Conservation (phyloP, 2,797 vertebrate genomes). For the Gouania willdenowi region DNA sequence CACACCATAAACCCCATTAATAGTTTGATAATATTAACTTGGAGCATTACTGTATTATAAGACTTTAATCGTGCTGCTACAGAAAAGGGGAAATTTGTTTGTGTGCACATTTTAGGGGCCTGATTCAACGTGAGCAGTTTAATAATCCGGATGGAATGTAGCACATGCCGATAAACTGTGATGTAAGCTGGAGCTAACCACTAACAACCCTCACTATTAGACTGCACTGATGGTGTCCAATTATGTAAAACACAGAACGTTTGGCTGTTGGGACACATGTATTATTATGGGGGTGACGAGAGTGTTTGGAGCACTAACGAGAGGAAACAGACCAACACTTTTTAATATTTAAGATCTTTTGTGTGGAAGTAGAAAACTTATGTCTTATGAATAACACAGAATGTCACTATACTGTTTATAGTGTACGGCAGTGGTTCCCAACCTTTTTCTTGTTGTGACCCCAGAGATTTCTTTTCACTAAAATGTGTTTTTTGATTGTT, state of each 20-base stretch:
- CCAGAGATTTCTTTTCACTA: too few relatives aligned
- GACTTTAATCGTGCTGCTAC: constrained; percentile 9
- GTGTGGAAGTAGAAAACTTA: background rate
- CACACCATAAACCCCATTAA: too few relatives aligned
- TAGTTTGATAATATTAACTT: too few relatives aligned
- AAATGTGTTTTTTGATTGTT: too few relatives aligned
- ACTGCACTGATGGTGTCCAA: constrained; percentile 20
- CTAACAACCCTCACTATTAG: constrained; percentile 9
- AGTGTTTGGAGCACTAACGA: constrained; percentile 3
- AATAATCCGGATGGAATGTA: constrained; percentile 42
- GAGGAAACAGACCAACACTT: constrained; percentile 30
- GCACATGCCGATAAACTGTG: constrained; percentile 29
- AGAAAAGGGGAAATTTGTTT: background rate
- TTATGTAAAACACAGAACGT: constrained; percentile 23
- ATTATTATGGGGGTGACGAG: constrained; percentile 20
- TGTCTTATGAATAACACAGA: too few relatives aligned
- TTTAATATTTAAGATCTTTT: constrained; percentile 21
- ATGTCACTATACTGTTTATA: too few relatives aligned
- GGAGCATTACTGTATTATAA: too few relatives aligned
- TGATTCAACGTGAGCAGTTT: constrained; percentile 3
- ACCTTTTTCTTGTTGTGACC: too few relatives aligned
- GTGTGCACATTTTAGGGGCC: constrained; percentile 2
- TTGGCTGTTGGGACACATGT: constrained; percentile 23
- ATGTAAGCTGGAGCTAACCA: constrained; percentile 16
- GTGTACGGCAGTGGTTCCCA: too few relatives aligned